Evolutionary conservation across 2,888 invertebrate genomes (phyloP), one percentile per base, ranked within the genome.

Genomic region (Metacarcinus magister): DNA sequence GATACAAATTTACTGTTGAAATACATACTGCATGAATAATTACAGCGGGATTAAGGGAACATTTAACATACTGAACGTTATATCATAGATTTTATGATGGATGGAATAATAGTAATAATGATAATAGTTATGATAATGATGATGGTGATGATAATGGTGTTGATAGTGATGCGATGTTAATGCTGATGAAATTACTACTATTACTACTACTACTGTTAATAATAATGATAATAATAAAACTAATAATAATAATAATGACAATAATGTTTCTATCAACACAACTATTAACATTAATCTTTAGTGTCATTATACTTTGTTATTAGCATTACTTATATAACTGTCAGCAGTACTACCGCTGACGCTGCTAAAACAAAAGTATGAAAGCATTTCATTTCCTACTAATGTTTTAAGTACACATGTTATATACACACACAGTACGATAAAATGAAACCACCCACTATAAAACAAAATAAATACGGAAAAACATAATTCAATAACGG

Each of bases 21-120:
- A 82, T 82, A 82, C n/a, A 82, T 28, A 28, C 28, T 28, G 75
- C 75, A 82, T 82, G 75, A 82, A 82, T 82, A 82, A 82, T 82
- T 28, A 82, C 75, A 28, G 28, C 28, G 75, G 28, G 28, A 82
- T 82, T 82, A 82, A 82, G 28, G 75, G 28, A 28, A 82, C 75
- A 82, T 82, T 28, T 28, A 28, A 82, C n/a, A 82, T n/a, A 28
- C 28, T n/a, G 75, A 82, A 82, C 28, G 75, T 10, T 82, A 82
- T 82, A 82, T 28, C 28, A 82, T 82, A 28, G 23, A 23, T 82
- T 82, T 82, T 8, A 82, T 82, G 10, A n/a, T 60, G 60, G 60
- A 4, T 10, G 60, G 4, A 32, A 82, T 75, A 75, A 75, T 82
- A 82, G 28, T 82, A 82, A 82, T 82, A 82, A 82, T 82, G 28